These are phyloP conservation scores for Lasiommata megera DNA, from an alignment of 2,888 invertebrate species.

Conservation along the genomic window DNA sequence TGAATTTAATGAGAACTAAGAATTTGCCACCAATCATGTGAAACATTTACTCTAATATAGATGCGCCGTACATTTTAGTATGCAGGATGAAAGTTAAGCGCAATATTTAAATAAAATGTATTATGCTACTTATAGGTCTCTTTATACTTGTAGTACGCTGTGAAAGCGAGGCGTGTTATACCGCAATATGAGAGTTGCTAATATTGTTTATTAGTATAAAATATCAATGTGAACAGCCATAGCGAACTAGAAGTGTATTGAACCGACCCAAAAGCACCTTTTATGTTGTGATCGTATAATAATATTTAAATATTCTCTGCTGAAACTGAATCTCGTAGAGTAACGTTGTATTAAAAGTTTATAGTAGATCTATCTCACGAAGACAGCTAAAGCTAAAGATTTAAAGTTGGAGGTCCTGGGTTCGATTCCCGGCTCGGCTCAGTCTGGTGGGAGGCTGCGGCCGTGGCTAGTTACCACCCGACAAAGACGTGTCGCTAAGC, in stretches of 20 bases:
- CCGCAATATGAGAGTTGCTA: too few relatives aligned
- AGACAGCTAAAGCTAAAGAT: neutral
- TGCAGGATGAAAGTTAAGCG: neutral
- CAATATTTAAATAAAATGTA: neutral
- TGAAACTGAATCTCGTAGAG: neutral
- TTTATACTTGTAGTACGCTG: neutral
- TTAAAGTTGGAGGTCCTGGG: too few relatives aligned
- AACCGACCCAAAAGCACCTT: neutral
- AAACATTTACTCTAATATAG: conserved; percentile 17
- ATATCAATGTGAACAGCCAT: neutral
- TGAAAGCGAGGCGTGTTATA: neutral
- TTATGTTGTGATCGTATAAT: neutral
- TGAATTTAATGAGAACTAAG: conserved; percentile 58
- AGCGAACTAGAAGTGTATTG: neutral
- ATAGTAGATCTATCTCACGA: neutral
- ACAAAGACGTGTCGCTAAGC: too few relatives aligned
- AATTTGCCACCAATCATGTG: conserved; percentile 66
- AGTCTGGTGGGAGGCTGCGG: too few relatives aligned
- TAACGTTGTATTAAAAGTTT: neutral
- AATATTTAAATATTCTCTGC: neutral
- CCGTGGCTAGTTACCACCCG: too few relatives aligned
- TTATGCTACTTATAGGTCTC: neutral
- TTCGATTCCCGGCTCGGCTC: too few relatives aligned
- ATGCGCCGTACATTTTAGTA: neutral
- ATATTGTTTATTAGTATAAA: too few relatives aligned